These are phyloP conservation scores for Drosophila rufa DNA, from an alignment of 1,140 invertebrate species.

Conservation along the genomic window DNA sequence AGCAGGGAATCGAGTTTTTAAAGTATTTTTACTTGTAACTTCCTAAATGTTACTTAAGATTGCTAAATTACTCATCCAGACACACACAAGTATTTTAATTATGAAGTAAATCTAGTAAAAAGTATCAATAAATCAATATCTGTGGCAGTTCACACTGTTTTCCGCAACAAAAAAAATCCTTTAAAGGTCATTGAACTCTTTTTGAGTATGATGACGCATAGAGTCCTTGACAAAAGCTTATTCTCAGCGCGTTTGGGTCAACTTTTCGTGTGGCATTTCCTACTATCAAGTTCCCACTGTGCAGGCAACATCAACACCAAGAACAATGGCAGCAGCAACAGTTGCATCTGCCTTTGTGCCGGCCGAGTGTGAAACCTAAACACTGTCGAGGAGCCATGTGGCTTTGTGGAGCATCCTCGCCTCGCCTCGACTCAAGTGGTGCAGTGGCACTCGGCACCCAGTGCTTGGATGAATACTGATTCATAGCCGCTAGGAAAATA, in stretches of 20 bases:
- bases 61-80: background rate
- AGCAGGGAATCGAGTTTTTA: background rate
- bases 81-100: background rate
- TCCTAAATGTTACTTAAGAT: background rate
- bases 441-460: background rate
- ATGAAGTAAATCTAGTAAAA: background rate
- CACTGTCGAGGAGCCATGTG: constrained; percentile 45
- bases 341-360: constrained; percentile 44
- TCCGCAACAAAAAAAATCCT: background rate
- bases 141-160: background rate
- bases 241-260: constrained; percentile 12
- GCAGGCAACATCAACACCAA: background rate
- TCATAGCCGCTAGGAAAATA: background rate
- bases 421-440: constrained; percentile 28
- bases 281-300: constrained; percentile 26
- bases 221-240: background rate
- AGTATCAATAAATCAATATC: background rate
- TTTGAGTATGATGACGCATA: background rate
- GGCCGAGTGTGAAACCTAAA: constrained; percentile 50
- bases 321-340: constrained; percentile 45
- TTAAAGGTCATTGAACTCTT: background rate
- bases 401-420: constrained; percentile 26
- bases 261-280: constrained; percentile 13
- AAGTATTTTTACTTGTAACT: background rate
- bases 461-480: constrained; percentile 3